Conservation (phyloP, 2,113 vertebrate species). For the Trochalopteron elliotii region DNA sequence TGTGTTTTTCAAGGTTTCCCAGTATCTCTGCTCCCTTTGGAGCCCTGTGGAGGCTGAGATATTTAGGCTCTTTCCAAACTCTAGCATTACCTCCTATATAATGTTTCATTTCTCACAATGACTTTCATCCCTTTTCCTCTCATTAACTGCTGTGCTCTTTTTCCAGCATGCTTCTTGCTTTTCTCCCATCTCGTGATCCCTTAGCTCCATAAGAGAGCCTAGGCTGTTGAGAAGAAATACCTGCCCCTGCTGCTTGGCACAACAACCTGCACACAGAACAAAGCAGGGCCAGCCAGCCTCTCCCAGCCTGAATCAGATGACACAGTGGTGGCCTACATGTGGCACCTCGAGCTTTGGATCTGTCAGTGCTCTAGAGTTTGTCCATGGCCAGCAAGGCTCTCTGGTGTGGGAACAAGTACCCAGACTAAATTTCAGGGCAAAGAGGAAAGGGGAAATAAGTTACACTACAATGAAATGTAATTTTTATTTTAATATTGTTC, state of each 20-base stretch:
- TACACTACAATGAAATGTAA: background rate
- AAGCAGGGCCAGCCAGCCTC: background rate
- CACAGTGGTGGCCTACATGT: background rate
- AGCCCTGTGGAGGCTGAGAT: background rate
- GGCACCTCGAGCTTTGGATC: background rate
- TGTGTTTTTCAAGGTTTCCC: background rate
- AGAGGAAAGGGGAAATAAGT: background rate
- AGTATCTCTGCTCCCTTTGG: background rate
- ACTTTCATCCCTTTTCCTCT: background rate
- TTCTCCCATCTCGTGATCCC: background rate
- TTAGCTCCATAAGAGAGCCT: background rate
- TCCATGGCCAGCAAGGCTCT: background rate
- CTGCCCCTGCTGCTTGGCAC: background rate
- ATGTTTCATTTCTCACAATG: rapidly evolving
- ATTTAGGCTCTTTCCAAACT: background rate
- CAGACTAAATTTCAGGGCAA: background rate
- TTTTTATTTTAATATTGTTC: background rate
- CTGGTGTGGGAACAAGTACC: background rate
- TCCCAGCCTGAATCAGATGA: rapidly evolving
- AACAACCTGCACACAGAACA: background rate
- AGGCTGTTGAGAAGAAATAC: background rate
- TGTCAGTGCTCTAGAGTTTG: background rate
- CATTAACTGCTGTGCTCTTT: background rate
- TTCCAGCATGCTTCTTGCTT: background rate
- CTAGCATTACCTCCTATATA: background rate